Base-by-base conservation (phyloP, 2,113 vertebrate genomes). In the Camelus dromedarius region DNA sequence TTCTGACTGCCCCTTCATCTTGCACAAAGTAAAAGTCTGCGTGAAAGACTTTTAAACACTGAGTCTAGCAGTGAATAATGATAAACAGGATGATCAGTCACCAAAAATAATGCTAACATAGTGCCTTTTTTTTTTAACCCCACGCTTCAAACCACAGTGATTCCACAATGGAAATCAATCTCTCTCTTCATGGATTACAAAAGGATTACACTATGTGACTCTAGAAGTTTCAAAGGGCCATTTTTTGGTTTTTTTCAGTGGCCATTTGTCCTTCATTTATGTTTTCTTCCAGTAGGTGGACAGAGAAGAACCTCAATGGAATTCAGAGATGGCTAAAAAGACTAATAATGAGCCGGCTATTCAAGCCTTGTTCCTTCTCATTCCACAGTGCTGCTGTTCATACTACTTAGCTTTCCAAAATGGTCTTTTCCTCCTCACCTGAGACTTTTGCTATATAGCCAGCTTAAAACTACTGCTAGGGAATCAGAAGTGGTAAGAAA, bases 71-170 rank as follows among this genome's bases (percentile, higher is more conserved):
- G n/a, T 91, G 83, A 85, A 75, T 92, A 76, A 95, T 58, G 50
- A 81, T 48, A 85, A 96, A 91, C 10, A 76, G 32, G 48, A 75
- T 75, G 79, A 94, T 32, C 52, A 32, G 72, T 89, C 73, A 93
- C 60, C 66, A 75, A 92, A 98, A 97, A 89, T 93, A 87, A 94
- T 96, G 28, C 72, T 94, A 95, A 93, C n/a, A 95, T 1, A 60
- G 2, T 48, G 83, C 48, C 67, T 84, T 93, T 77, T 62, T 62
- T 54, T 56, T 48, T 54, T 50, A 60, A 60, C 3, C 3, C 46
- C 10, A 46, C 15, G 54, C 28, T 92, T 82, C 50, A 96, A 89
- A 86, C 69, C 50, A 92, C 7, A 89, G 60, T 15, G 22, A 93
- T 66, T 79, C 73, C 50, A 92, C 13, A 86, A 82, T 11, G 50